These are phyloP conservation scores for Genyomyrus donnyi DNA, from an alignment of 2,113 vertebrate species.

Conservation along the genomic window DNA sequence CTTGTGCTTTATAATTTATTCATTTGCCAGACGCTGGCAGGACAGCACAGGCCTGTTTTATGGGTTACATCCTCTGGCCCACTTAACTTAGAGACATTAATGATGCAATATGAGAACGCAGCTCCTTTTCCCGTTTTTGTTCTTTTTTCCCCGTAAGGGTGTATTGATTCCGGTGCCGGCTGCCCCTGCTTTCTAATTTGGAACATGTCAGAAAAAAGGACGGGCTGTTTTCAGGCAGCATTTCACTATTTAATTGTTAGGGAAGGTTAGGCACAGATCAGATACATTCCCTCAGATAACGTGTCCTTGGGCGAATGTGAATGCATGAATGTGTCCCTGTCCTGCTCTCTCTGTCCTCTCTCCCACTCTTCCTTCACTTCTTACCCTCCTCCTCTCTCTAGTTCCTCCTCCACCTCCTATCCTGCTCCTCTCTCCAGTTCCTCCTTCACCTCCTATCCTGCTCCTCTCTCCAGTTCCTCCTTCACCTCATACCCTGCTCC, in stretches of 20 bases:
- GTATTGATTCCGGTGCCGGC: slow-evolving; percentile 26
- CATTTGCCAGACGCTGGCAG: neutral
- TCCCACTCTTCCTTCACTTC: neutral
- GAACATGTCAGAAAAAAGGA: slow-evolving; percentile 21
- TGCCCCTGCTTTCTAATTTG: slow-evolving; percentile 15
- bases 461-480: neutral
- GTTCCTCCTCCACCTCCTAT: neutral
- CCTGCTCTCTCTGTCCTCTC: neutral
- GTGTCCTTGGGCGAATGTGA: neutral
- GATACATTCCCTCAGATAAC: neutral
- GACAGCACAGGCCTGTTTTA: neutral
- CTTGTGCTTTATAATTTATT: neutral
- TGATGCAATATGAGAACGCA: neutral
- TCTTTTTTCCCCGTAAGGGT: neutral
- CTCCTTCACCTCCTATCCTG: neutral
- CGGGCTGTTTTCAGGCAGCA: slow-evolving; percentile 19
- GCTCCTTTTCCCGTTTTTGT: neutral
- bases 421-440: neutral
- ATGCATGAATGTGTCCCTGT: neutral
- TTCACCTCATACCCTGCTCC: accelerated
- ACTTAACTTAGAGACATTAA: slow-evolving; percentile 2
- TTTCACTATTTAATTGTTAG: slow-evolving; percentile 21
- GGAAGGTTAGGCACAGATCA: neutral
- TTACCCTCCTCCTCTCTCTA: neutral
- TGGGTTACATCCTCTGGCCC: neutral